phyloP scores from a whole-genome alignment of 2,113 vertebrate species.

The Dipodomys stephensi region DNA sequence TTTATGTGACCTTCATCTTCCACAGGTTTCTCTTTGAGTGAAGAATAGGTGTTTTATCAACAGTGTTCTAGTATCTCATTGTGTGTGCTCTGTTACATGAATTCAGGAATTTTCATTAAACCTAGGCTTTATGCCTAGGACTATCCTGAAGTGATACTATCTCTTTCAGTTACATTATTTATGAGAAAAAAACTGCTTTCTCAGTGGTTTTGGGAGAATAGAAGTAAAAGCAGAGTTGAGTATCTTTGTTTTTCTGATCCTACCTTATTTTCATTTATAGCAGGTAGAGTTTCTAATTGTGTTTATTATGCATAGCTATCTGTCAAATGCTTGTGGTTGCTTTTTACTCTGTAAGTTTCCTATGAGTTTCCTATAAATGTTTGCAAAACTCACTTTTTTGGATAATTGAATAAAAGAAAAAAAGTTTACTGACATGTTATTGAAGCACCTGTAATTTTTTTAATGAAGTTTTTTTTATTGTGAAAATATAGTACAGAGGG shows the following conservation, averaged over 20 bases:
- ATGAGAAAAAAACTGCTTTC: neutral
- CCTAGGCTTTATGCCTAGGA: neutral
- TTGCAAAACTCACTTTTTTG: slow-evolving; percentile 9
- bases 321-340: neutral
- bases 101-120: neutral
- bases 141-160: neutral
- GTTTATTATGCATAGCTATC: neutral
- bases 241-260: neutral
- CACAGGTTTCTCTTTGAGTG: neutral
- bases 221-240: slow-evolving; percentile 6
- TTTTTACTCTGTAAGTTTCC: neutral
- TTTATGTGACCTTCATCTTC: neutral
- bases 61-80: neutral
- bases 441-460: neutral
- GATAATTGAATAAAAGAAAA: slow-evolving; percentile 1
- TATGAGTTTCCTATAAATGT: neutral
- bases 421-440: slow-evolving; percentile 10
- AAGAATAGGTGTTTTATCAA: neutral
- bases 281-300: neutral
- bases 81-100: neutral
- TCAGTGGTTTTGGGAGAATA: neutral
- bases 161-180: neutral
- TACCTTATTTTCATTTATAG: neutral
- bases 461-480: no score
- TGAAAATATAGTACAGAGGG: no score